Conservation (phyloP, 2,113 vertebrate species). For the Corapipo altera region DNA sequence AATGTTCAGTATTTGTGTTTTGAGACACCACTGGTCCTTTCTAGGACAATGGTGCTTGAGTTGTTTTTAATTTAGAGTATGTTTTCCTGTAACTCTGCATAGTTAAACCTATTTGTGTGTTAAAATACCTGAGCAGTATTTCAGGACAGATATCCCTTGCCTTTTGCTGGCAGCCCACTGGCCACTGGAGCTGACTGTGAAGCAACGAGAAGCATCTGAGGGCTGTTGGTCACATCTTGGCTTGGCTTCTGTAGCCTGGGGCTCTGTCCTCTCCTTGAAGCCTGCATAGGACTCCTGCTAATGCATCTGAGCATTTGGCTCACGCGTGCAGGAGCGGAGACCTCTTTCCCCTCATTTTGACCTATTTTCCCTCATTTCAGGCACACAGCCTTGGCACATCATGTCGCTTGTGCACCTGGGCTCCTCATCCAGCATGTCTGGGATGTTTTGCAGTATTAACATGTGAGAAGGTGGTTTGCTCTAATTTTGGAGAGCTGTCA, state of each 20-base stretch:
- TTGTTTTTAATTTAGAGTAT: neutral
- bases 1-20: neutral
- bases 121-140: neutral
- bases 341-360: neutral
- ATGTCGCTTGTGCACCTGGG: accelerated
- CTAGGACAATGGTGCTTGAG: neutral
- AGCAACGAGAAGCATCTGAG: neutral
- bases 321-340: accelerated
- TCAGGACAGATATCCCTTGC: neutral
- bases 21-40: neutral
- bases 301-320: neutral
- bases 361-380: neutral
- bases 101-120: neutral
- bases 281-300: neutral
- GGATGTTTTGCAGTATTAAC: neutral
- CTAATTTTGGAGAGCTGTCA: neutral
- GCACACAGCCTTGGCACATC: neutral
- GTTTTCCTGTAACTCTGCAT: neutral
- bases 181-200: neutral
- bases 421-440: neutral
- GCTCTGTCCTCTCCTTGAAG: neutral
- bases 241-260: neutral
- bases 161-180: neutral
- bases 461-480: neutral
- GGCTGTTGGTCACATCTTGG: neutral